These are phyloP conservation scores for Eolophus roseicapilla DNA, from an alignment of 2,113 vertebrate genomes.

Conservation along the genomic window DNA sequence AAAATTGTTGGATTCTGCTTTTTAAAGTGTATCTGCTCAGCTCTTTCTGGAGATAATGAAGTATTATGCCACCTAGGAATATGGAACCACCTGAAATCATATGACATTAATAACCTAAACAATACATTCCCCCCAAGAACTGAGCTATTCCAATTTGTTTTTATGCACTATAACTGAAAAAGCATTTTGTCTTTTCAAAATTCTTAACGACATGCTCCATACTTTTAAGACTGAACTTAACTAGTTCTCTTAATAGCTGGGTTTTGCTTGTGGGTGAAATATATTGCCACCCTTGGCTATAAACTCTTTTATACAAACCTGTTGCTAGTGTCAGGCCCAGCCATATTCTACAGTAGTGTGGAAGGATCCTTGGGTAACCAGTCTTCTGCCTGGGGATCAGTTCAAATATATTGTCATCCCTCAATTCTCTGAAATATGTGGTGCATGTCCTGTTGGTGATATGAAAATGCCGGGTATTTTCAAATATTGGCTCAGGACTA, in stretches of 20 bases:
- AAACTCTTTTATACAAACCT: neutral
- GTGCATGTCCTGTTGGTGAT: neutral
- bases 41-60: neutral
- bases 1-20: neutral
- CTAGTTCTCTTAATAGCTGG: neutral
- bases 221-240: neutral
- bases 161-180: neutral
- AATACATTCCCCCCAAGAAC: neutral
- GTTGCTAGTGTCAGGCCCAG: neutral
- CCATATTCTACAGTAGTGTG: rapidly evolving
- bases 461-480: neutral
- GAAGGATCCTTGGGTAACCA: neutral
- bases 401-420: neutral
- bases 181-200: neutral
- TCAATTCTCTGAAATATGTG: neutral
- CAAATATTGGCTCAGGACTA: neutral
- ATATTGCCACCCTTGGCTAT: neutral
- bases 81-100: neutral
- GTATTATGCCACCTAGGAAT: neutral
- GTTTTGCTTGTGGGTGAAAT: neutral
- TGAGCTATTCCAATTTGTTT: neutral
- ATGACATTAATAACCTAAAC: neutral
- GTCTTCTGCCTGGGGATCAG: neutral
- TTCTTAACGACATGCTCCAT: neutral
- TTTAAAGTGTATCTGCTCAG: neutral